phyloP scores from a whole-genome alignment of 2,888 invertebrate species.

The Agrotis exclamationis region DNA sequence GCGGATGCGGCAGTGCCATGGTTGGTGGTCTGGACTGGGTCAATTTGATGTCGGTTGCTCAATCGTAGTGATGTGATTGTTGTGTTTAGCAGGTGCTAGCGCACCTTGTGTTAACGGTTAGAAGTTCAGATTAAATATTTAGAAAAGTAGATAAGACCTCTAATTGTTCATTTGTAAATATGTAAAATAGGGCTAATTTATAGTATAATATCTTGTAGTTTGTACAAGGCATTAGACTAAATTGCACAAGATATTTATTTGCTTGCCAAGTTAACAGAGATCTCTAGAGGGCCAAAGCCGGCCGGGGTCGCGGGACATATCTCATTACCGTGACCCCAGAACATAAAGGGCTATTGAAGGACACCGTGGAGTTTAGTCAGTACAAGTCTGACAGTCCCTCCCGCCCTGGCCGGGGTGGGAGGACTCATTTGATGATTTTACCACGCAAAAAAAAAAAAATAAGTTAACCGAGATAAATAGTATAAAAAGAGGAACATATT shows the following conservation, averaged over 20 bases:
- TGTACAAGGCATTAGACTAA: background rate
- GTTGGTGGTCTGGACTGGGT: slow-evolving; percentile 28
- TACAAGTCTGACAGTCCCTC: too few relatives aligned
- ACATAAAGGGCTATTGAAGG: too few relatives aligned
- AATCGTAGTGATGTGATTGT: slow-evolving; percentile 32
- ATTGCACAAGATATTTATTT: slow-evolving; percentile 3
- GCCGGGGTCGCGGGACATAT: too few relatives aligned
- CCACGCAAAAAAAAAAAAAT: too few relatives aligned
- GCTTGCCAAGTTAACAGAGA: background rate
- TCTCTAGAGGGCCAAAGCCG: too few relatives aligned
- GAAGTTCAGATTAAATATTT: slow-evolving; percentile 13
- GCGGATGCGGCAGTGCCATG: slow-evolving; percentile 41
- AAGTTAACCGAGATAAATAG: too few relatives aligned
- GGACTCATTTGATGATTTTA: too few relatives aligned
- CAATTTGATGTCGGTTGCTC: slow-evolving; percentile 35
- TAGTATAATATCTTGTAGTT: background rate
- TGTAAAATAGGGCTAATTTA: background rate
- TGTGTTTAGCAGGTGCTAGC: slow-evolving; percentile 33
- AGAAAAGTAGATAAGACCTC: background rate
- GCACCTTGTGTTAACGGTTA: slow-evolving; percentile 28
- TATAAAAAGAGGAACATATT: too few relatives aligned
- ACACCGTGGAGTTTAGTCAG: too few relatives aligned
- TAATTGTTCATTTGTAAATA: background rate
- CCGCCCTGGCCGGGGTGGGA: too few relatives aligned
- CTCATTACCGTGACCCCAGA: too few relatives aligned